Conservation (phyloP, 1,140 invertebrate species). For the Bombus breviceps region DNA sequence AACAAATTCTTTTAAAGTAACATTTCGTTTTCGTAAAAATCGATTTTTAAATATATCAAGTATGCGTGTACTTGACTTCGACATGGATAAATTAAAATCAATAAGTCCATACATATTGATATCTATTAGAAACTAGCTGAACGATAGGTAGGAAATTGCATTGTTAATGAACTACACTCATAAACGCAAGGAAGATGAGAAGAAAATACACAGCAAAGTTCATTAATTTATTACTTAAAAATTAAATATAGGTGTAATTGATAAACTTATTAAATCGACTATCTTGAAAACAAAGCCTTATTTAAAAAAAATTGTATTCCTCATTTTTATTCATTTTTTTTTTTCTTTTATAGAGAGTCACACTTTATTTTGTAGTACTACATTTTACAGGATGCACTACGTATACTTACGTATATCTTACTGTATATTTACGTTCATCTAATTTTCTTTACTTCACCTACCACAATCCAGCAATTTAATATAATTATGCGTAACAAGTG, state of each 20-base stretch:
- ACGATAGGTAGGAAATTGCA: not conserved
- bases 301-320: not conserved
- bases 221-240: no score
- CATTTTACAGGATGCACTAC: no score
- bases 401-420: no score
- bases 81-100: no score
- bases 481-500: conserved; percentile 67
- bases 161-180: not conserved
- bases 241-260: not conserved
- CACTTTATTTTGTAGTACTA: not conserved
- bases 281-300: not conserved
- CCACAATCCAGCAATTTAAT: conserved; percentile 43
- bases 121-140: not conserved
- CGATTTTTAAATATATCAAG: no score
- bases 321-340: not conserved
- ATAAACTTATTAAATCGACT: not conserved
- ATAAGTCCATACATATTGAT: no score
- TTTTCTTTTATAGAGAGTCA: not conserved
- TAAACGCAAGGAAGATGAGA: not conserved
- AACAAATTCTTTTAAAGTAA: no score
- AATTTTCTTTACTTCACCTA: conserved; percentile 24
- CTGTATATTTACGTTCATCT: not conserved
- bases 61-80: no score
- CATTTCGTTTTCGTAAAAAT: no score
- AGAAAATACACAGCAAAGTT: no score